Evolutionary conservation across 2,888 invertebrate species (phyloP).

Genomic region (Nemotelus nigrinus): DNA sequence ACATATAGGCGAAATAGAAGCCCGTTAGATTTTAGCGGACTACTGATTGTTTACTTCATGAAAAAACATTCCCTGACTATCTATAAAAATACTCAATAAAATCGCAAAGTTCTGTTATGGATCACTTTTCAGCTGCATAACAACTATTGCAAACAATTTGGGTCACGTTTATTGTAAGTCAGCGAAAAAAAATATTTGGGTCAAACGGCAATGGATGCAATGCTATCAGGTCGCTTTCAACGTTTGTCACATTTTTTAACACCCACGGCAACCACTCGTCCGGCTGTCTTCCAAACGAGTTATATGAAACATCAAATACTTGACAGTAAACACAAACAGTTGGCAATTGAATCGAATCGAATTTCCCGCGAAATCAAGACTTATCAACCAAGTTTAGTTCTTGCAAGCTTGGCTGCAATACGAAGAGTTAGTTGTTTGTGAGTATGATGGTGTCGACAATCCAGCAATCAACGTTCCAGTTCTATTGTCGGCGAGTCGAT

Average conservation of each 20-base stretch:
- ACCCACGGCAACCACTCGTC: neutral
- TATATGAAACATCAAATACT: neutral
- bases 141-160: neutral
- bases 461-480: too few relatives aligned
- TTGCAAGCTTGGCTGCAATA: neutral
- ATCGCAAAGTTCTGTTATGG: neutral
- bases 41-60: too few relatives aligned
- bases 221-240: neutral
- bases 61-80: too few relatives aligned
- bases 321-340: neutral
- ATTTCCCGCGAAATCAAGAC: neutral
- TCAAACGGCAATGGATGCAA: neutral
- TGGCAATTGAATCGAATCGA: slow-evolving; percentile 22
- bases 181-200: neutral
- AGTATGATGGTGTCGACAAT: too few relatives aligned
- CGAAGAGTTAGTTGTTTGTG: too few relatives aligned
- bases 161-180: neutral
- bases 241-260: too few relatives aligned
- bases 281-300: neutral
- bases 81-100: neutral
- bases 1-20: too few relatives aligned
- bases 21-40: too few relatives aligned
- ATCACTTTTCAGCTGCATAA: neutral
- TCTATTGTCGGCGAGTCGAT: too few relatives aligned
- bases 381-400: neutral